Evolutionary conservation across 2,113 vertebrate genomes (phyloP).

Genomic region (Mellivora capensis): DNA sequence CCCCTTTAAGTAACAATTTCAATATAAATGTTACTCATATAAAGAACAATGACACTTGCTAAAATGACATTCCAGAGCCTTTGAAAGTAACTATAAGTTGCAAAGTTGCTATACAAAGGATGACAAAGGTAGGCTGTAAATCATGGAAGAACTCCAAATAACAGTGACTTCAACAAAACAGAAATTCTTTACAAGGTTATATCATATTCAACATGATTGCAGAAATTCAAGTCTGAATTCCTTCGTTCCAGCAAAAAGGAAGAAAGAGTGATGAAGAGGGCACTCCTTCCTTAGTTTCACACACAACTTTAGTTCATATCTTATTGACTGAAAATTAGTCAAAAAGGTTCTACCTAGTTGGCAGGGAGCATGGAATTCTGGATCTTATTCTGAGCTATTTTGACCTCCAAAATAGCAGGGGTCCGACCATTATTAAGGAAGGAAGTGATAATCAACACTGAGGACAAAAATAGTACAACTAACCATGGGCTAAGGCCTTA

Average conservation of each 20-base stretch:
- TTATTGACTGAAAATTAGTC: neutral
- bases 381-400: neutral
- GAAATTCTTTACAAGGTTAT: neutral
- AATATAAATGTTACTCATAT: neutral
- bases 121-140: neutral
- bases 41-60: neutral
- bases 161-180: neutral
- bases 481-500: neutral
- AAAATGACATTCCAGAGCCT: neutral
- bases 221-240: neutral
- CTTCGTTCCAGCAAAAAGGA: neutral
- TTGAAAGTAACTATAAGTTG: neutral
- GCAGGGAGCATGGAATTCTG: neutral
- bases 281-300: neutral
- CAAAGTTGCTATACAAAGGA: neutral
- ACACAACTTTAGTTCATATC: neutral
- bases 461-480: neutral
- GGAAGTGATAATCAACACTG: neutral
- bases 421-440: neutral
- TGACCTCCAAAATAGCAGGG: neutral
- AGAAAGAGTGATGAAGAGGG: neutral
- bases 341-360: neutral
- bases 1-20: neutral
- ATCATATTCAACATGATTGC: neutral
- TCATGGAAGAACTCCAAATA: neutral